phyloP scores from a whole-genome alignment of 2,113 vertebrate genomes.

The Tupaia tana region DNA sequence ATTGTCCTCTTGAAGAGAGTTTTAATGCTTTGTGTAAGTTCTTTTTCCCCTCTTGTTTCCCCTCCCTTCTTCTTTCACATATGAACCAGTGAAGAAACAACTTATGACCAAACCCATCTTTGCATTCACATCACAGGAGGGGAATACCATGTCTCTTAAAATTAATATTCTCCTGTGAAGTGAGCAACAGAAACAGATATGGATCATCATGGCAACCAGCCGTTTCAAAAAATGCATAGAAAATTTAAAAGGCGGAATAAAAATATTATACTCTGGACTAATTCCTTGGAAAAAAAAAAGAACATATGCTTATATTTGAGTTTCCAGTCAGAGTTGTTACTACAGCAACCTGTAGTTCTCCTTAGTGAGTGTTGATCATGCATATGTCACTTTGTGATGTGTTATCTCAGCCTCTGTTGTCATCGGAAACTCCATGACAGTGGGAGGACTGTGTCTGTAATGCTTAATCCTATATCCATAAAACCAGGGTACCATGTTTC shows the following conservation, averaged over 20 bases:
- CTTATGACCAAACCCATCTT: not conserved
- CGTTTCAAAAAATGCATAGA: too few species aligned
- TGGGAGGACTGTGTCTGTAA: not conserved
- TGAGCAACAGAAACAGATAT: not conserved
- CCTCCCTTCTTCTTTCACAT: not conserved
- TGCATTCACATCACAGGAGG: not conserved
- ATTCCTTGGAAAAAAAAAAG: slow-evolving; percentile 41
- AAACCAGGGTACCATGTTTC: not conserved
- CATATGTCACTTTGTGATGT: not conserved
- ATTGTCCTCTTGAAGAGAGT: not conserved
- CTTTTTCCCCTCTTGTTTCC: not conserved
- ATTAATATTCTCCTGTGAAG: not conserved
- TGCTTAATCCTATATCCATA: not conserved
- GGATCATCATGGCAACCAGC: not conserved
- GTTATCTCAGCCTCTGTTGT: not conserved
- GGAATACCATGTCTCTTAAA: not conserved
- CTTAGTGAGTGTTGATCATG: not conserved
- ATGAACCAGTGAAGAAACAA: not conserved
- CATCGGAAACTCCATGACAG: not conserved
- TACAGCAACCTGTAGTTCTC: not conserved
- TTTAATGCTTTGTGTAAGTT: not conserved
- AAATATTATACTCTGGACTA: slow-evolving; percentile 8
- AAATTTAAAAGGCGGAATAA: not conserved
- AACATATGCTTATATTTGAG: not conserved
- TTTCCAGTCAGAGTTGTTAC: not conserved